Conservation (phyloP, 2,888 invertebrate species). For the Philaethria dido region DNA sequence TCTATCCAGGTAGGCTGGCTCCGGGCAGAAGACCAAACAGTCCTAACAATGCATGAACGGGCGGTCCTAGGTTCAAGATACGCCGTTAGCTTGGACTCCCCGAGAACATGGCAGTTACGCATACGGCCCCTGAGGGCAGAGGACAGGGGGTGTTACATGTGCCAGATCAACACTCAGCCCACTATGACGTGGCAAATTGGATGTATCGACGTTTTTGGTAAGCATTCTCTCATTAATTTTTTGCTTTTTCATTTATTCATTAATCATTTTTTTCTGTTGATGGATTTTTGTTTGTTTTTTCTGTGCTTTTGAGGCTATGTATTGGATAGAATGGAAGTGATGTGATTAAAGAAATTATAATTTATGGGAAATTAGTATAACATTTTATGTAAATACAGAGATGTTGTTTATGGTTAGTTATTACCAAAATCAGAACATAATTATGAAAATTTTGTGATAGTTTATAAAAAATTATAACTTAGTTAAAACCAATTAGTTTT, state of each 20-base stretch:
- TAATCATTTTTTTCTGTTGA: background rate
- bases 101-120: slow-evolving; percentile 93
- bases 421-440: too few relatives aligned
- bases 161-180: slow-evolving; percentile 93
- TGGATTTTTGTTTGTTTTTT: too few relatives aligned
- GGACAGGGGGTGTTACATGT: slow-evolving; percentile 95
- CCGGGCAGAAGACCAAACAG: slow-evolving; percentile 95
- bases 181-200: slow-evolving; percentile 94
- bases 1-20: slow-evolving; percentile 92
- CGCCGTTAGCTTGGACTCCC: slow-evolving; percentile 91
- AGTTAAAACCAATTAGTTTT: too few relatives aligned
- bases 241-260: background rate
- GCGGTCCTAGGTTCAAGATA: slow-evolving; percentile 94
- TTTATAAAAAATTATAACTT: too few relatives aligned
- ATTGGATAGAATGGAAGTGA: too few relatives aligned
- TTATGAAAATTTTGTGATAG: too few relatives aligned
- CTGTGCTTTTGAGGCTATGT: too few relatives aligned
- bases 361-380: too few relatives aligned
- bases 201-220: slow-evolving; percentile 94
- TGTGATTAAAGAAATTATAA: too few relatives aligned
- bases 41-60: slow-evolving; percentile 92
- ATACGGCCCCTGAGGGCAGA: slow-evolving; percentile 91
- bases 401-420: too few relatives aligned
- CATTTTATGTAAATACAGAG: too few relatives aligned
- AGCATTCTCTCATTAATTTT: slow-evolving; percentile 54